Percentiles rank a stretch among this genome's conserved stretches.
phyloP scores from a whole-genome alignment of 1,140 invertebrate genomes.

The Mamestra configurata region DNA sequence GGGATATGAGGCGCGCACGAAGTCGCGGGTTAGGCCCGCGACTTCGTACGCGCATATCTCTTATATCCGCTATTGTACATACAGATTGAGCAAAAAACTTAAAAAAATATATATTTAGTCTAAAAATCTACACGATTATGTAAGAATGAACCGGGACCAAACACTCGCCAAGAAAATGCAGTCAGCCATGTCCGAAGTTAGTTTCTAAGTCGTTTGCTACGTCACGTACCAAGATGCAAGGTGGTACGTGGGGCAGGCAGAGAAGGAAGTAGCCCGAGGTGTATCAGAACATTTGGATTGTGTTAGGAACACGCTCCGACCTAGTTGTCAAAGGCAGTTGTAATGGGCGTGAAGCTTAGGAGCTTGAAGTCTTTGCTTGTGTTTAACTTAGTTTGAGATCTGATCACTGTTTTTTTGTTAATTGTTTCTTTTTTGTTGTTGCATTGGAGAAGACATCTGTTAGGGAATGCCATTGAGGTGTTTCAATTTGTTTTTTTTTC shows the following conservation, averaged over 20 bases:
- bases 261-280: not conserved
- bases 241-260: conserved; percentile 18
- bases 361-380: not conserved
- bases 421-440: not conserved
- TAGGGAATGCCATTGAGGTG: no score
- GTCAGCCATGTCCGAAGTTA: not conserved
- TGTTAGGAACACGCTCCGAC: not conserved
- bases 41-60: no score
- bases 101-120: no score
- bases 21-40: no score
- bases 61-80: no score
- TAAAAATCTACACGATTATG: no score
- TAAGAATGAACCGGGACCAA: no score
- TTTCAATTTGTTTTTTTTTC: no score
- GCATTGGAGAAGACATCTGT: not conserved
- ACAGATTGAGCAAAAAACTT: no score
- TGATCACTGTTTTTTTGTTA: not conserved
- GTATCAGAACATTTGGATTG: conserved; percentile 20
- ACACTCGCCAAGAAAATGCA: not conserved
- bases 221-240: conserved; percentile 29
- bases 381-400: not conserved
- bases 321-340: not conserved
- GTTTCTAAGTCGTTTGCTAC: conserved; percentile 34
- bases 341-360: not conserved
- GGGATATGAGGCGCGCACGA: no score